A percentile compares a stretch with the other conserved stretches of the same genome.
Evolutionary conservation across 2,888 invertebrate species (phyloP).

Genomic region (Dasysyrphus albostriatus): DNA sequence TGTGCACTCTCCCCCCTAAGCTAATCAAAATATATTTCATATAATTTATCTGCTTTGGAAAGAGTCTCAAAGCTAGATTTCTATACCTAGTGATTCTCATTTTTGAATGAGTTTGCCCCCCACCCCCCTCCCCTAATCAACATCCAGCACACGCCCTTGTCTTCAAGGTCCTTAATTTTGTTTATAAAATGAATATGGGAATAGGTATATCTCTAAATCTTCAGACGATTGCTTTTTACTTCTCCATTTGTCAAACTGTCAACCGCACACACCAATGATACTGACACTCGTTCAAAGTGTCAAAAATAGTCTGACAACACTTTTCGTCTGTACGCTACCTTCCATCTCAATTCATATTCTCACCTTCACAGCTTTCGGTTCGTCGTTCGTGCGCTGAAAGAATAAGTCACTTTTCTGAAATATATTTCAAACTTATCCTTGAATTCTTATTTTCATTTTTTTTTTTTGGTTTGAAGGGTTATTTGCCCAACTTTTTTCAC

Average conservation of each 20-base stretch:
- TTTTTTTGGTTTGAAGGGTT: background rate
- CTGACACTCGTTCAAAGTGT: conserved; percentile 65
- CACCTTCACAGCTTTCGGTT: conserved; percentile 11
- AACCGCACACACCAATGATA: conserved; percentile 17
- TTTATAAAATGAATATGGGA: too few relatives aligned
- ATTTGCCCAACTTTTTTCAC: conserved; percentile 3
- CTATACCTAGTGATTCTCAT: too few relatives aligned
- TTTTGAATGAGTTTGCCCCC: too few relatives aligned
- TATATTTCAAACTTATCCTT: conserved; percentile 52
- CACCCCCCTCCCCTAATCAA: too few relatives aligned
- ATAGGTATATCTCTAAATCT: too few relatives aligned
- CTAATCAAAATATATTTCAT: too few relatives aligned
- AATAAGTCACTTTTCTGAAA: conserved; percentile 49
- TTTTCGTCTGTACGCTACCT: background rate
- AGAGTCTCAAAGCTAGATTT: too few relatives aligned
- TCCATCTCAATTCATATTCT: conserved; percentile 26
- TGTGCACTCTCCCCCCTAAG: too few relatives aligned
- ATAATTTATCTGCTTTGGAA: too few relatives aligned
- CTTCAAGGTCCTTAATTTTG: too few relatives aligned
- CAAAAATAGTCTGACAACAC: conserved; percentile 69
- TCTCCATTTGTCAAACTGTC: conserved; percentile 43
- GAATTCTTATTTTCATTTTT: conserved; percentile 6
- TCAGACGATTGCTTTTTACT: conserved; percentile 42
- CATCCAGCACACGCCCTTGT: too few relatives aligned
- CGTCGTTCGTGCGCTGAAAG: background rate